A percentile compares a stretch with the other conserved stretches of the same genome.
phyloP scores from a whole-genome alignment of 1,140 invertebrate genomes.

The Hyposmocoma kahamanoa region DNA sequence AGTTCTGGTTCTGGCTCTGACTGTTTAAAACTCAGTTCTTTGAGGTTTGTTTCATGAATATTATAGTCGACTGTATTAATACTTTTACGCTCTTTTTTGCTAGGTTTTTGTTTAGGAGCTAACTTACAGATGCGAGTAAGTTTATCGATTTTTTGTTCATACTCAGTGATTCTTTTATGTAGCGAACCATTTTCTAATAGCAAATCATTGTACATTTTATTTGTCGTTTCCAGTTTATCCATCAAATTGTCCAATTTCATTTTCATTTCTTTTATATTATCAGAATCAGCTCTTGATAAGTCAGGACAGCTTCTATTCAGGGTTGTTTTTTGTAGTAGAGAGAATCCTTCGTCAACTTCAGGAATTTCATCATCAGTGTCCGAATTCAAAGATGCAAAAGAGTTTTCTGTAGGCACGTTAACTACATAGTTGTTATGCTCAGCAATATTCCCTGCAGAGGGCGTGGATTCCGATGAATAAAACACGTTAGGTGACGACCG shows the following conservation, averaged over 20 bases:
- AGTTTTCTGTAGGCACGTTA: not conserved
- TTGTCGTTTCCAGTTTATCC: not conserved
- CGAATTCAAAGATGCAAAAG: not conserved
- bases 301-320: not conserved
- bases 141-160: not conserved
- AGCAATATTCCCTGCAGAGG: not conserved
- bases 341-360: not conserved
- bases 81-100: too few species aligned
- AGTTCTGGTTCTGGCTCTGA: too few species aligned
- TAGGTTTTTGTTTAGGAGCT: too few species aligned
- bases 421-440: not conserved
- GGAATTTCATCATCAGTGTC: not conserved
- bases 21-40: too few species aligned
- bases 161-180: not conserved
- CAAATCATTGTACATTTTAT: not conserved
- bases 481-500: too few species aligned
- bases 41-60: too few species aligned
- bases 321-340: not conserved
- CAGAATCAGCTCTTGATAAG: not conserved
- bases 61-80: too few species aligned
- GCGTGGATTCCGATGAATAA: too few species aligned
- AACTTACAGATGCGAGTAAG: not conserved
- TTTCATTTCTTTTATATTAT: not conserved
- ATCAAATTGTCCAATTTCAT: not conserved
- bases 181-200: not conserved